Evolutionary conservation across 2,113 vertebrate genomes (phyloP).

Genomic region (Xiphophorus couchianus): DNA sequence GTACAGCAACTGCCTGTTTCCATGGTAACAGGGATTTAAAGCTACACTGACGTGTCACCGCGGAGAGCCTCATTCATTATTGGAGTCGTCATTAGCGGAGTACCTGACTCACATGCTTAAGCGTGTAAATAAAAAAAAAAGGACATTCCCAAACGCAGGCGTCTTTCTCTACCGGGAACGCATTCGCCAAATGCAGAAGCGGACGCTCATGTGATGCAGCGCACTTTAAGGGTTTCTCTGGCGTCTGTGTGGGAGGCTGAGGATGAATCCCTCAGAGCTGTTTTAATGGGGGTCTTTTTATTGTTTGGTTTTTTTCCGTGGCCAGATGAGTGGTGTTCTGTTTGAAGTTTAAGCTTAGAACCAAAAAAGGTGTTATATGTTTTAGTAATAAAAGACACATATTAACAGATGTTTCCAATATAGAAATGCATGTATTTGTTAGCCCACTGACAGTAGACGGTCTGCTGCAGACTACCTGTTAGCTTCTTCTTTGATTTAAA

Average conservation of each 20-base stretch:
- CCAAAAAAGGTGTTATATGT: too few species aligned
- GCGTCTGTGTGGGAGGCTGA: slow-evolving; percentile 43
- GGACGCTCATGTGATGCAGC: neutral
- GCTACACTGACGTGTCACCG: slow-evolving; percentile 72
- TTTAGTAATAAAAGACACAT: too few species aligned
- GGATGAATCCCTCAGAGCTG: slow-evolving; percentile 25
- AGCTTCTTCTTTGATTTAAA: too few species aligned
- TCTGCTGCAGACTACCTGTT: too few species aligned
- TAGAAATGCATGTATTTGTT: too few species aligned
- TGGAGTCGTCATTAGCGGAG: slow-evolving; percentile 16
- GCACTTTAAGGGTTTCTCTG: slow-evolving; percentile 18
- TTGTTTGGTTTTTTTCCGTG: neutral
- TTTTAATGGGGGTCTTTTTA: neutral
- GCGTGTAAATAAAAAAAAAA: neutral
- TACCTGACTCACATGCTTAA: slow-evolving; percentile 31
- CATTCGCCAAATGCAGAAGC: neutral
- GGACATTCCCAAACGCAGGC: neutral
- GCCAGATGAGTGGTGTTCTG: neutral
- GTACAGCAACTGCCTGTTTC: slow-evolving; percentile 77
- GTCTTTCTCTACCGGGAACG: neutral
- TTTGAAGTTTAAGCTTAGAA: too few species aligned
- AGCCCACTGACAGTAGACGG: too few species aligned
- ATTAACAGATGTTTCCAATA: too few species aligned
- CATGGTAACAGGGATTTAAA: slow-evolving; percentile 82
- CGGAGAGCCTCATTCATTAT: slow-evolving; percentile 64